Conservation (phyloP, 1,140 invertebrate species). For the Drosophila kepulauana region DNA sequence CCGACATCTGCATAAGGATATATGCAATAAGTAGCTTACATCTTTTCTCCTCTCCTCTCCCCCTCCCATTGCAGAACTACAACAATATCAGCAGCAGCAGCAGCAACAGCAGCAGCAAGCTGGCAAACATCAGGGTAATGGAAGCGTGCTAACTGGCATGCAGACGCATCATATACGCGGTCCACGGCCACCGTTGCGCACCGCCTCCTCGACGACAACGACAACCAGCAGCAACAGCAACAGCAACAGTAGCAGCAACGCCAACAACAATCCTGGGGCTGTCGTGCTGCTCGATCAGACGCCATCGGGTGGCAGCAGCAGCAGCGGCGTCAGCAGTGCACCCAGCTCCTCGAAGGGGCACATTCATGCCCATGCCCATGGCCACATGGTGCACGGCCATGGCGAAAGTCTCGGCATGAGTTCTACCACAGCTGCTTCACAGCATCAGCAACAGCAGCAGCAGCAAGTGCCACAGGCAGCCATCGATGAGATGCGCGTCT, state of each 20-base stretch:
- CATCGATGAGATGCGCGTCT: constrained; percentile 94
- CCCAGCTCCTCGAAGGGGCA: constrained; percentile 86
- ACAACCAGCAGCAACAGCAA: constrained; percentile 83
- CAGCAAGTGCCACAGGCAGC: constrained; percentile 89
- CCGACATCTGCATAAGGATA: constrained; percentile 72
- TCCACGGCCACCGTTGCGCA: constrained; percentile 81
- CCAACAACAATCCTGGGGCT: constrained; percentile 70
- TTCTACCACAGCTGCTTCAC: constrained; percentile 36
- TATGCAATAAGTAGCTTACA: constrained; percentile 66
- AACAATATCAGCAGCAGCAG: constrained; percentile 72
- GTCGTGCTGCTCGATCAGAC: constrained; percentile 77
- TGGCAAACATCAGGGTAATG: constrained; percentile 74
- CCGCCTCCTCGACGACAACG: constrained; percentile 80
- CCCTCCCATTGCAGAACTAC: constrained; percentile 62
- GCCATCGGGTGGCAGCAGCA: constrained; percentile 86
- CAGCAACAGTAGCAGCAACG: constrained; percentile 65
- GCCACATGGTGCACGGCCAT: constrained; percentile 71
- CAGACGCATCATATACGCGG: constrained; percentile 78
- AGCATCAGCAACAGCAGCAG: constrained; percentile 62
- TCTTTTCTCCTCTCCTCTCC: constrained; percentile 1
- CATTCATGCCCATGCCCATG: constrained; percentile 66
- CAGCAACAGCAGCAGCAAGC: constrained; percentile 69
- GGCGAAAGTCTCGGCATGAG: constrained; percentile 84
- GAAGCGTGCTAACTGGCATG: constrained; percentile 71
- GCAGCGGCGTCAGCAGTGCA: constrained; percentile 85